Evolutionary conservation across 1,140 invertebrate species (phyloP), one percentile per base, ranked within the genome.

Genomic region (Drosophila pachea): DNA sequence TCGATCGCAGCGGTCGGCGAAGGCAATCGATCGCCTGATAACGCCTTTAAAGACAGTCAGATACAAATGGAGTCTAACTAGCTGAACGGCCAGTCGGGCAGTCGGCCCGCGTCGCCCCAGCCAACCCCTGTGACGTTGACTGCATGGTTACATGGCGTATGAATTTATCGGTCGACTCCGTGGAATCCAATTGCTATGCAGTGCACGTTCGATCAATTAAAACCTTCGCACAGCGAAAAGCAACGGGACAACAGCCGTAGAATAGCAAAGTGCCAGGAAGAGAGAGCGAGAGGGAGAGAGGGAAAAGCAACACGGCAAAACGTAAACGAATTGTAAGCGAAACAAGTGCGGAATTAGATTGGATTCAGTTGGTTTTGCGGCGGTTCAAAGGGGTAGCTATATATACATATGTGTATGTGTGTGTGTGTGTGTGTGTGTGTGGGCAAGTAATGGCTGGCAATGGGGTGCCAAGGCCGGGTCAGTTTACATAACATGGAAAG

Each of bases 11-110:
- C 55, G 31, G 50, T 31, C 35, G 7, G 60, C 63, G 67, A 83
- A 83, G 78, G 78, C 78, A 78, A 82, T 74, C 77, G 78, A 82
- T 82, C 74, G 78, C 68, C 78, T 69, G 78, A 82, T 82, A 83
- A 82, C 71, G 62, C 62, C 47, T 50, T 58, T 16, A 74, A 83
- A 82, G 74, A 81, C 77, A 76, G 60, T 55, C 59, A 66, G 69
- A 76, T 71, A 76, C 59, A 56, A 61, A 61, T 38, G 29, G 49
- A 12, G 33, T 14, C 42, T 53, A 60, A 52, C 74, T 78, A 79
- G 69, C 74, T 62, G 43, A 69, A 43, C 58, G 64, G 35, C 56
- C 29, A 45, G n/a, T 43, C 67, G 73, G 43, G 45, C 54, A 35
- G 8, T 7, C 12, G 12, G 4, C 40, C 40, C 12, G 40, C 40